Base-by-base conservation (phyloP, 1,140 invertebrate genomes). In the Protaetia brevitarsis region DNA sequence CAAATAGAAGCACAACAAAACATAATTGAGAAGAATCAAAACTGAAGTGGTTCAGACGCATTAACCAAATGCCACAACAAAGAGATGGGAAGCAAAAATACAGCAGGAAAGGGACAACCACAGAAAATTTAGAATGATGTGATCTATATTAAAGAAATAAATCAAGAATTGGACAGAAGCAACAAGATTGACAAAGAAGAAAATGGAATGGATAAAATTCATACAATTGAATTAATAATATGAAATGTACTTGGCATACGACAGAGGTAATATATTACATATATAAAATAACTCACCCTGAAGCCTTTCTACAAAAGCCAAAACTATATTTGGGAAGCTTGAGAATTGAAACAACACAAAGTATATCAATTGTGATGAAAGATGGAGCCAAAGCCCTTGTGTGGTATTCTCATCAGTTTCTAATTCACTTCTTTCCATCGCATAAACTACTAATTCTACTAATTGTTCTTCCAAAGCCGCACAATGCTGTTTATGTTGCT, bases 291-390 rank as follows among this genome's bases (percentile, higher is more conserved):
- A 10, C 57, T 59, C 6, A 59, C 60, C 60, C 69, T 76, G 74
- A 27, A 78, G 64, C 34, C 74, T 65, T 23, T 93, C 90, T 79
- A 96, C 91, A 21, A 98, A 83, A 0, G 90, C 88, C 78, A 90
- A 87, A 0, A 98, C 93, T 73, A 98, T 93, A 73, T 93, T 94
- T 28, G 93, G 91, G 77, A 98, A 98, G 69, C 88, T 92, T 0
- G 94, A 93, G 79, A 95, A 96, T 77, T 97, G 94, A 74, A 96
- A 96, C 0, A 98, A 82, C 26, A 97, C 93, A 81, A 98, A 95
- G 81, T 96, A 97, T 65, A 98, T 98, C 0, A 98, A 82, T 78
- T 98, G 95, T 11, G 93, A 95, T 1, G 95, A 97, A 0, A 98
- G 81, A 80, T 97, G 94, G 51, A 96, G 82, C 95, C 95, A 98